Evolutionary conservation across 2,113 vertebrate genomes (phyloP).

Genomic region (Eclectus roratus): DNA sequence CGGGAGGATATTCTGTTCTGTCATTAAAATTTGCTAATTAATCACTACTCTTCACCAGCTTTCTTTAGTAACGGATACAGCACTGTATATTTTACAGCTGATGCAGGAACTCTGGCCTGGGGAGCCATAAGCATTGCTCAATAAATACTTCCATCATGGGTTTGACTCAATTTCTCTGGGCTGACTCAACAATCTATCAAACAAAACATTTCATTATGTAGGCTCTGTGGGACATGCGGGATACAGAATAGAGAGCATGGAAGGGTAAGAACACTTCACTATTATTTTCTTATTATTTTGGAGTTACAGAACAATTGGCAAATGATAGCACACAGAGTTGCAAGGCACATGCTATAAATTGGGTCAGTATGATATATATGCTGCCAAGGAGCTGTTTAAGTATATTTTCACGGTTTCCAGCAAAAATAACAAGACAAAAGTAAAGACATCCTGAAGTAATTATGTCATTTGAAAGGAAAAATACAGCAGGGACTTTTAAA

Average conservation of each 20-base stretch:
- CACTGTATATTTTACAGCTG: background rate
- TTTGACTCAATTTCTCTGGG: background rate
- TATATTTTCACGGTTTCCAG: constrained; percentile 41
- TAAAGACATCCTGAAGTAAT: constrained; percentile 60
- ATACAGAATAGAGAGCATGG: constrained; percentile 7
- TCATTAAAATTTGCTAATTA: background rate
- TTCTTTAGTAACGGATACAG: background rate
- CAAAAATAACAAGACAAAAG: constrained; percentile 33
- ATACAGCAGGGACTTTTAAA: background rate
- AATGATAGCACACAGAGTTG: background rate
- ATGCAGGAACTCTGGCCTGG: background rate
- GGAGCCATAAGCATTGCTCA: background rate
- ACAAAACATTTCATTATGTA: constrained; percentile 46
- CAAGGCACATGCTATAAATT: constrained; percentile 55
- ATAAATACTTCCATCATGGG: background rate
- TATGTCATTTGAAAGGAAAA: constrained; percentile 51
- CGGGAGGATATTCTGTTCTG: background rate
- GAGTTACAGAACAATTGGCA: constrained; percentile 37
- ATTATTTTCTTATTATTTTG: constrained; percentile 59
- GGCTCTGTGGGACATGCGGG: constrained; percentile 49
- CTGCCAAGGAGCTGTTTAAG: constrained; percentile 42
- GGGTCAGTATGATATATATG: constrained; percentile 29
- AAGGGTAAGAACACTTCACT: constrained; percentile 19
- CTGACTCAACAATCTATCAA: constrained; percentile 50
- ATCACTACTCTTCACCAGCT: background rate